Evolutionary conservation across 2,113 vertebrate species (phyloP).

Genomic region (Xenopus borealis): DNA sequence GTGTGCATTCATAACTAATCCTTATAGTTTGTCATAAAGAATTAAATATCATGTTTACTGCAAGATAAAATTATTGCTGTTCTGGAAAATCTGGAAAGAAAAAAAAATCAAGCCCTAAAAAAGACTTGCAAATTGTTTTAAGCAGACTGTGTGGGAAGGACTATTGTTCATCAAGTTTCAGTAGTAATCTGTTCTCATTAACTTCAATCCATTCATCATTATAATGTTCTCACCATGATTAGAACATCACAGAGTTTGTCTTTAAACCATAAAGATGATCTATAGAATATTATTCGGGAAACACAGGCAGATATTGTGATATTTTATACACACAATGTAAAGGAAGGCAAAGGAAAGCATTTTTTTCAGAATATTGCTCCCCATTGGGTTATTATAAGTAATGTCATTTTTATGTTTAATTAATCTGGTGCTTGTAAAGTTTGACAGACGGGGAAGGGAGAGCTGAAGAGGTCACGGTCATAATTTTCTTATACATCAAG

Average conservation of each 20-base stretch:
- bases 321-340: constrained; percentile 19
- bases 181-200: constrained; percentile 44
- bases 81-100: no score
- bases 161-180: constrained; percentile 31
- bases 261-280: constrained; percentile 36
- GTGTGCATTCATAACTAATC: no score
- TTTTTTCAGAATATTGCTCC: constrained; percentile 12
- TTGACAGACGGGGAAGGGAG: constrained; percentile 1
- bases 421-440: constrained; percentile 36
- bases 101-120: no score
- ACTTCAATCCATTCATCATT: constrained; percentile 39
- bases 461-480: constrained; percentile 3
- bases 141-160: constrained; percentile 26
- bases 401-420: constrained; percentile 31
- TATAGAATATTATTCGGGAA: constrained; percentile 36
- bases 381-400: constrained; percentile 22
- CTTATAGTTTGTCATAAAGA: no score
- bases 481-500: neutral
- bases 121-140: neutral
- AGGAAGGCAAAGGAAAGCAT: neutral
- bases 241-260: constrained; percentile 41
- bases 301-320: constrained; percentile 25
- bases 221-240: constrained; percentile 34
- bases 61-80: no score
- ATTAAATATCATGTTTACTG: no score